A percentile compares a stretch with the other conserved stretches of the same genome.
These are phyloP conservation scores for Amphipyra berbera DNA, from an alignment of 2,888 invertebrate genomes.

Conservation along the genomic window DNA sequence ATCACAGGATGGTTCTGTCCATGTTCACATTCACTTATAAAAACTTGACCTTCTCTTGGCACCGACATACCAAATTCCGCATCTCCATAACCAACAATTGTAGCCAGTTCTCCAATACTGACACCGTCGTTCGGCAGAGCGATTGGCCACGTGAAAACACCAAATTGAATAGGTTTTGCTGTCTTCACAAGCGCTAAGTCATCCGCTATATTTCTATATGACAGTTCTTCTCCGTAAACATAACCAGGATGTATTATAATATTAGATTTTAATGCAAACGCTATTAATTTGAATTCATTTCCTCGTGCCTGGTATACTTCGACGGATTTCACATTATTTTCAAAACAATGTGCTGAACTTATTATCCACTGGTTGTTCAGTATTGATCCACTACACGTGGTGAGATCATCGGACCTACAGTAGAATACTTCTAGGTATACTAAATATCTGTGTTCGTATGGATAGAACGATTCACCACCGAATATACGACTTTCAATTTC, in stretches of 20 bases:
- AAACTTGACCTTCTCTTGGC: not conserved
- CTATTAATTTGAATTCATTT: not conserved
- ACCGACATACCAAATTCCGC: rapidly evolving
- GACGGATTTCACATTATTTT: not conserved
- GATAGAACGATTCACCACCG: not conserved
- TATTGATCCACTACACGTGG: constrained; percentile 11
- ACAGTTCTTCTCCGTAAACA: rapidly evolving
- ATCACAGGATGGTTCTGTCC: not conserved
- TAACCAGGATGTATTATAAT: constrained; percentile 4
- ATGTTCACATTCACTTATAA: not conserved
- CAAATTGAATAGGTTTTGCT: not conserved
- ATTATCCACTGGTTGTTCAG: constrained; percentile 15
- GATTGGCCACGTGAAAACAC: constrained; percentile 3
- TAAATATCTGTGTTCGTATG: constrained; percentile 5
- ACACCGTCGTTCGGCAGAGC: not conserved
- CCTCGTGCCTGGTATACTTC: not conserved
- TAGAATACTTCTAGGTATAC: not conserved
- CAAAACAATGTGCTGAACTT: constrained; percentile 9
- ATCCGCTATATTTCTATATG: too few species aligned
- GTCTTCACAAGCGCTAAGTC: constrained; percentile 24
- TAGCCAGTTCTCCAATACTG: not conserved
- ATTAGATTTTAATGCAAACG: not conserved
- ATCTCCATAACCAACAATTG: constrained; percentile 10
- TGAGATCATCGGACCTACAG: not conserved
- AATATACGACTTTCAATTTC: not conserved